These are phyloP conservation scores for Drosophila trapezifrons DNA, from an alignment of 1,140 invertebrate species.

Conservation along the genomic window DNA sequence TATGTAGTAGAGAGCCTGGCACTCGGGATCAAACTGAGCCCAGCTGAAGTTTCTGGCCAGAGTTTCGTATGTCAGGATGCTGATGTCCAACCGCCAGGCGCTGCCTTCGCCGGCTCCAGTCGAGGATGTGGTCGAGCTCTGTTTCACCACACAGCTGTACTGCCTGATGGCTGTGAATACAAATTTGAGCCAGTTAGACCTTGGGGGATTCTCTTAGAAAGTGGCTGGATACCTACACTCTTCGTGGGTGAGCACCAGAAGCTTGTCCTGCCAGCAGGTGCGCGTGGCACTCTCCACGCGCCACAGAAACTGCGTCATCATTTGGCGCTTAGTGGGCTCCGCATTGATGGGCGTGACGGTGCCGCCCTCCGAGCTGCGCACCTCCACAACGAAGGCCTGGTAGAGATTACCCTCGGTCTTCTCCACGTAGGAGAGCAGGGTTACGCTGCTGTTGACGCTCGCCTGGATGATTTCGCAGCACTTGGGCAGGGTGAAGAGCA, in stretches of 20 bases:
- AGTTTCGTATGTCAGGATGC: conserved; percentile 86
- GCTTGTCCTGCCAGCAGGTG: conserved; percentile 87
- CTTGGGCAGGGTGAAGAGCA: conserved; percentile 87
- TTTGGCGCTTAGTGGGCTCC: conserved; percentile 85
- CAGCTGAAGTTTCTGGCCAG: conserved; percentile 90
- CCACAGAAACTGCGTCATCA: conserved; percentile 92
- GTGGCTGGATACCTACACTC: conserved; percentile 87
- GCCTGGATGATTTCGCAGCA: conserved; percentile 90
- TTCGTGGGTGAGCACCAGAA: conserved; percentile 90
- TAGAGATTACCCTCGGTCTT: conserved; percentile 85
- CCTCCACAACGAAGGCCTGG: conserved; percentile 86
- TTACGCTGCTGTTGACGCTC: conserved; percentile 89
- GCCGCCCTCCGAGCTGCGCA: conserved; percentile 85
- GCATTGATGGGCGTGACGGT: conserved; percentile 85
- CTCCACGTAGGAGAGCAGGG: conserved; percentile 88
- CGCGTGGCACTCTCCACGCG: conserved; percentile 86
- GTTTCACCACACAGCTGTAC: conserved; percentile 71
- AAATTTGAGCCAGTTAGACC: background rate
- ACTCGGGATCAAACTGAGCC: conserved; percentile 92
- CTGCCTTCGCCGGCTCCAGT: conserved; percentile 84
- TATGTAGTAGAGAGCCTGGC: conserved; percentile 90
- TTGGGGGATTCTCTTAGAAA: no score
- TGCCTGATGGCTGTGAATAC: conserved; percentile 65
- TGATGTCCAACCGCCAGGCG: conserved; percentile 85
- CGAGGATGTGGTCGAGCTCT: conserved; percentile 49